Base-by-base conservation (phyloP, 2,888 invertebrate species). In the Terebella lapidaria region DNA sequence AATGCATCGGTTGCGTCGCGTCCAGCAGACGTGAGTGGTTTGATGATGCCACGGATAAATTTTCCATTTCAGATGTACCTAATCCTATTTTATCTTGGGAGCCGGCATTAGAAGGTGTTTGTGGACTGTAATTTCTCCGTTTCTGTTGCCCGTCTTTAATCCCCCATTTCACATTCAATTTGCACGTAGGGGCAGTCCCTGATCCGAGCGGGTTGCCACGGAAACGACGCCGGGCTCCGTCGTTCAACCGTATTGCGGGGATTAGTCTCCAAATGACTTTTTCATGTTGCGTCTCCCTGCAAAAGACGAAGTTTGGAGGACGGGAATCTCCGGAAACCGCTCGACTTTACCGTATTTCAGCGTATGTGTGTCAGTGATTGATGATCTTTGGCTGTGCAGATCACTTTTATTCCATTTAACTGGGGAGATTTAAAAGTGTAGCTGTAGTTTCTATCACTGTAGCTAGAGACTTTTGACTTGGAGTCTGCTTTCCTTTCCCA, bases 161-260 rank as follows among this genome's bases (percentile, higher is more conserved):
- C 61, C 61, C 58, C 46, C 56, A 61, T 61, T 61, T 58, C 61
- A 61, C 61, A 61, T 61, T 61, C 61, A 61, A 61, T 61, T 61
- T 61, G 61, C 58, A 25, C 29, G 42, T 49, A 25, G 57, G n/a
- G n/a, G 57, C 55, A 10, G 3, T 24, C 27, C 20, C 20, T 53
- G 53, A 53, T 35, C 35, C 55, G n/a, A 35, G 22, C 30, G 5
- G 30, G 26, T 22, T 22, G 10, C 20, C 20, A 3, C 30, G 35
- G 18, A 35, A 5, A 5, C 10, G 20, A 10, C 5, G 49, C 3
- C 15, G 5, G 20, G 30, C 55, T 10, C 4, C 30, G 5, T 35
- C 4, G 22, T 15, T 5, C 24, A 15, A 22, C 55, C 55, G 35
- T 55, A 55, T 55, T 55, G 55, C 22, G 24, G 35, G 55, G 55